phyloP scores from a whole-genome alignment of 1,140 invertebrate species.

The Riptortus pedestris region DNA sequence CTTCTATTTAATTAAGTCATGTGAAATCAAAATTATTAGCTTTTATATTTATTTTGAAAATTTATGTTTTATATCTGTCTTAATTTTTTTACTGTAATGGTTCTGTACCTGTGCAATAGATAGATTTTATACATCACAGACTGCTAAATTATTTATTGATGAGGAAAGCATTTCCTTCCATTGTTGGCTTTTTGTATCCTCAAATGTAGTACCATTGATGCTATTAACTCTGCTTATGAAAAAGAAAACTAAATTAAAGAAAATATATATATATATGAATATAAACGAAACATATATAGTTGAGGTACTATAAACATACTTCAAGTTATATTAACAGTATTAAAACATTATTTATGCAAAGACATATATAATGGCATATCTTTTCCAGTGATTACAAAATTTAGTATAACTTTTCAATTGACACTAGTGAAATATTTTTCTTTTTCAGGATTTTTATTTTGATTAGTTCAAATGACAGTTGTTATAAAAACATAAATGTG shows the following conservation, averaged over 20 bases:
- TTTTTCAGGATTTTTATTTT: constrained; percentile 11
- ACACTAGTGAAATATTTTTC: constrained; percentile 11
- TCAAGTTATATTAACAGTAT: constrained; percentile 6
- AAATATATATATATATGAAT: neutral
- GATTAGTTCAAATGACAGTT: constrained; percentile 3
- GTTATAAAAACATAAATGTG: constrained; percentile 14
- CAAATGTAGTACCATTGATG: neutral
- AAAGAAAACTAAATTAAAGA: neutral
- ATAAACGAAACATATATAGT: neutral
- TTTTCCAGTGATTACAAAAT: neutral
- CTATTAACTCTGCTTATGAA: neutral
- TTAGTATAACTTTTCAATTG: constrained; percentile 13
- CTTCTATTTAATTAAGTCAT: too few relatives aligned
- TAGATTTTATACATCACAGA: too few relatives aligned
- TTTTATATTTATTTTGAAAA: too few relatives aligned
- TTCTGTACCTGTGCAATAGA: too few relatives aligned
- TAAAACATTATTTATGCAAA: constrained; percentile 1
- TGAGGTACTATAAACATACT: neutral
- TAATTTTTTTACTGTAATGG: too few relatives aligned
- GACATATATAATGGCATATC: neutral
- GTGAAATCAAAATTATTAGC: too few relatives aligned
- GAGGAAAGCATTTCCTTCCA: neutral
- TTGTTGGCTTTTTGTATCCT: constrained; percentile 9
- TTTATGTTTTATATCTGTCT: too few relatives aligned
- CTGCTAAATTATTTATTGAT: neutral